Evolutionary conservation across 30 jellyfish, hydroid and myxozoan genomes (phyloP).

Genomic region (Phacellophora camtschatica): DNA sequence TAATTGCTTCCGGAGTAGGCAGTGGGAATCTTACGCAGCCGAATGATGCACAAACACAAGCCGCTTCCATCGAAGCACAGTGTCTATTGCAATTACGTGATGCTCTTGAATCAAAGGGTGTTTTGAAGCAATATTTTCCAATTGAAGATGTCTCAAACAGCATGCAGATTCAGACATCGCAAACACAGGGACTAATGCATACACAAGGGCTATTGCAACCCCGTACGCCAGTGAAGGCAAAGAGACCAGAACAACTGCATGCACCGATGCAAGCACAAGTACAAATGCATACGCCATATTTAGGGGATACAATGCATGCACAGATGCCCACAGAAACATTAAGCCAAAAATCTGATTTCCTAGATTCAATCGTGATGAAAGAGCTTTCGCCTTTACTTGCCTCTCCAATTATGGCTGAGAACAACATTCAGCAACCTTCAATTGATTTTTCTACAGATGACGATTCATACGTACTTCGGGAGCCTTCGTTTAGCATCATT

Average conservation of each 20-base stretch:
- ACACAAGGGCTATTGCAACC: too few relatives aligned
- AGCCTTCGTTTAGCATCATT: slow-evolving; percentile 31
- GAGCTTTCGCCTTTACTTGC: background rate
- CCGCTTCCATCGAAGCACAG: background rate
- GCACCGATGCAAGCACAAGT: background rate
- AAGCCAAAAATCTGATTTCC: background rate
- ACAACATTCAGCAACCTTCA: background rate
- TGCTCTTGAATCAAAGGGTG: too few relatives aligned
- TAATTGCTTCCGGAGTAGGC: too few relatives aligned
- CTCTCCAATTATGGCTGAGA: background rate
- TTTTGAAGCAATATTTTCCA: too few relatives aligned
- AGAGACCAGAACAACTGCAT: background rate
- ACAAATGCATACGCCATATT: background rate
- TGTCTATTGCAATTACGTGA: too few relatives aligned
- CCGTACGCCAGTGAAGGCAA: background rate
- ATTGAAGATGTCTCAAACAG: too few relatives aligned
- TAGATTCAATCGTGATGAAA: background rate
- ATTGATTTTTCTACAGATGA: background rate
- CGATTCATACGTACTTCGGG: background rate
- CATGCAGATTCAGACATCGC: too few relatives aligned
- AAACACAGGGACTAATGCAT: too few relatives aligned
- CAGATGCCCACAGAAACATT: background rate
- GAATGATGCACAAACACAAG: too few relatives aligned
- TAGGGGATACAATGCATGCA: too few relatives aligned
- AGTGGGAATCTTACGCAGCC: too few relatives aligned